Conservation (phyloP, 2,113 vertebrate species). For the Origma solitaria region DNA sequence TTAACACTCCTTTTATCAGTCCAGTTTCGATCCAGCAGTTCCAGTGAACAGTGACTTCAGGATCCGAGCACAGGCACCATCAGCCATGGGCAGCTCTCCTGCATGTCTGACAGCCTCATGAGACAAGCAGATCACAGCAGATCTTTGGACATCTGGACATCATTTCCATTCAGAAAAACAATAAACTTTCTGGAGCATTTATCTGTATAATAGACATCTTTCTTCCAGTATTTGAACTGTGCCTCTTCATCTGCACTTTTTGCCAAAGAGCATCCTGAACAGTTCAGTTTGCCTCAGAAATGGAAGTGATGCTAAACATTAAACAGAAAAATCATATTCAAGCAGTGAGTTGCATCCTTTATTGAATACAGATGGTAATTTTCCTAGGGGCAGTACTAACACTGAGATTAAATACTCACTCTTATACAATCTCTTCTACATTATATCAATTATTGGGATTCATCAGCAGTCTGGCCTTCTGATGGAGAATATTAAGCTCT, state of each 20-base stretch:
- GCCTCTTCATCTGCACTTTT: neutral
- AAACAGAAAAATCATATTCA: neutral
- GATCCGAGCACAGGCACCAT: neutral
- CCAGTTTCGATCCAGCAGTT: neutral
- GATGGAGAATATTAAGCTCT: neutral
- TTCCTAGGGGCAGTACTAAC: neutral
- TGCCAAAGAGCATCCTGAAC: neutral
- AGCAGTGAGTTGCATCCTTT: neutral
- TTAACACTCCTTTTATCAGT: neutral
- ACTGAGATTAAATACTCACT: neutral
- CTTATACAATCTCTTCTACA: neutral
- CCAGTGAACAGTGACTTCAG: neutral
- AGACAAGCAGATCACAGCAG: neutral
- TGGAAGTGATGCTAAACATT: neutral
- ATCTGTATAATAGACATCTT: neutral
- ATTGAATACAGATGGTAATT: neutral
- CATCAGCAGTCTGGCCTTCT: neutral
- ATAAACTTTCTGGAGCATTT: neutral
- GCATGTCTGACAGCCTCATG: neutral
- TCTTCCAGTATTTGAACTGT: neutral
- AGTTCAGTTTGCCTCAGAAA: neutral
- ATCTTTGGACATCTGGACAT: neutral
- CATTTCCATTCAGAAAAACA: neutral
- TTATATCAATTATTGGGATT: neutral
- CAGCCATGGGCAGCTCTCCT: neutral